Percentiles rank a stretch among this genome's conserved stretches.
These are phyloP conservation scores for Sweltsa coloradensis DNA, from an alignment of 1,140 invertebrate species.

Conservation along the genomic window DNA sequence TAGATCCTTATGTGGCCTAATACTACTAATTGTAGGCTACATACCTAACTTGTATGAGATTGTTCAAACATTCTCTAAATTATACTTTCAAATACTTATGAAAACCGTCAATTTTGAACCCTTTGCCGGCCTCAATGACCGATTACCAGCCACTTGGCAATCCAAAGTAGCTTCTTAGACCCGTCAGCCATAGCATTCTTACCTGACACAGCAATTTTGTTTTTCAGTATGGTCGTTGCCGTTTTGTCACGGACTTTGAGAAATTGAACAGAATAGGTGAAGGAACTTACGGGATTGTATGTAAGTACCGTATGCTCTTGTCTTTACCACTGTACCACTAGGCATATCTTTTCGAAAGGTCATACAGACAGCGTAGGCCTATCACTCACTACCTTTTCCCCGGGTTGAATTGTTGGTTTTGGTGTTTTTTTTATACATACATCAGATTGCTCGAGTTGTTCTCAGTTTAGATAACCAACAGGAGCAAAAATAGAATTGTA, in stretches of 20 bases:
- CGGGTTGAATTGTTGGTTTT: not conserved
- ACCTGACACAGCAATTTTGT: conserved; percentile 20
- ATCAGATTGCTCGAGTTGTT: too few species aligned
- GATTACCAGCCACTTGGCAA: not conserved
- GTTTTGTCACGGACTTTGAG: conserved; percentile 92
- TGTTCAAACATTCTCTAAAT: conserved; percentile 14
- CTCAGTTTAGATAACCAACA: too few species aligned
- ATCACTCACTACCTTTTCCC: too few species aligned
- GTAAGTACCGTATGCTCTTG: conserved; percentile 43
- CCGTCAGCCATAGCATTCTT: conserved; percentile 17
- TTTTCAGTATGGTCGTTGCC: conserved; percentile 74
- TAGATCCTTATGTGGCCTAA: too few species aligned
- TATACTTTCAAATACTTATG: conserved; percentile 10
- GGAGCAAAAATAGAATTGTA: too few species aligned
- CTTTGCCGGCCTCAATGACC: not conserved
- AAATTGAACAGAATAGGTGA: conserved; percentile 94
- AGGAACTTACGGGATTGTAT: conserved; percentile 96
- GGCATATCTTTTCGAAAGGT: too few species aligned
- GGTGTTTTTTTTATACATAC: not conserved
- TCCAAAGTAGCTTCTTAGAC: not conserved
- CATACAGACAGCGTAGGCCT: too few species aligned
- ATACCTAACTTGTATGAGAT: not conserved
- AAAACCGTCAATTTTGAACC: not conserved
- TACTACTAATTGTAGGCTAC: not conserved
- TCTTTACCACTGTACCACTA: not conserved